Evolutionary conservation across 2,797 vertebrate species (phyloP).

Genomic region (Cuculus canorus): DNA sequence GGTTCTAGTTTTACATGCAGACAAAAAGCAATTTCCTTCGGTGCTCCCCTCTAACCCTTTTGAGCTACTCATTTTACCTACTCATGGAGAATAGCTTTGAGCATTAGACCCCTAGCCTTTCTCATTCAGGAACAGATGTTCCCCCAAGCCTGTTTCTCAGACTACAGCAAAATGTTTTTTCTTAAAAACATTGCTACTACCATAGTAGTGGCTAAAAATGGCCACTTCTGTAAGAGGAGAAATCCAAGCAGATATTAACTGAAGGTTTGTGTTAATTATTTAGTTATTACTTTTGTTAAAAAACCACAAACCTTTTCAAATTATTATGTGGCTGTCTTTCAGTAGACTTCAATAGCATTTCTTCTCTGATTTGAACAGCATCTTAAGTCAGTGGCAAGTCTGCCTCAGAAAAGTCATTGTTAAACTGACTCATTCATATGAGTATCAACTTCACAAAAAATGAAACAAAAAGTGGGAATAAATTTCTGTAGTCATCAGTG

Average conservation of each 20-base stretch:
- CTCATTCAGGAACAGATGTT: neutral
- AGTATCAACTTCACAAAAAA: neutral
- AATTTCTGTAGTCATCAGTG: neutral
- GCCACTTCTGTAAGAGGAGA: neutral
- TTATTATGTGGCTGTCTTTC: neutral
- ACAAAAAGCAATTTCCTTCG: neutral
- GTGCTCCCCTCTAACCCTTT: neutral
- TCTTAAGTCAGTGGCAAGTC: neutral
- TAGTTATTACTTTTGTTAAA: neutral
- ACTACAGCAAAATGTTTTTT: neutral
- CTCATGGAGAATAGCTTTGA: neutral
- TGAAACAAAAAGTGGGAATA: neutral
- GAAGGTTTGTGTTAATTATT: neutral
- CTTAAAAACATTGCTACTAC: neutral
- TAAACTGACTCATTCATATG: neutral
- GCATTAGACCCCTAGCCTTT: neutral
- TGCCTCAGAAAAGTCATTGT: neutral
- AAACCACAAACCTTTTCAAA: neutral
- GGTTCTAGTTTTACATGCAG: neutral
- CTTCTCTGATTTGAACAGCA: neutral
- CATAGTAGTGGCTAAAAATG: neutral
- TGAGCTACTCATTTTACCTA: neutral
- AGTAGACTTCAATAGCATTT: neutral
- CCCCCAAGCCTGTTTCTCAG: neutral
- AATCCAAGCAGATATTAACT: neutral